Base-by-base conservation (phyloP, 2,888 invertebrate species). In the Enoplolaimus lenunculus region DNA sequence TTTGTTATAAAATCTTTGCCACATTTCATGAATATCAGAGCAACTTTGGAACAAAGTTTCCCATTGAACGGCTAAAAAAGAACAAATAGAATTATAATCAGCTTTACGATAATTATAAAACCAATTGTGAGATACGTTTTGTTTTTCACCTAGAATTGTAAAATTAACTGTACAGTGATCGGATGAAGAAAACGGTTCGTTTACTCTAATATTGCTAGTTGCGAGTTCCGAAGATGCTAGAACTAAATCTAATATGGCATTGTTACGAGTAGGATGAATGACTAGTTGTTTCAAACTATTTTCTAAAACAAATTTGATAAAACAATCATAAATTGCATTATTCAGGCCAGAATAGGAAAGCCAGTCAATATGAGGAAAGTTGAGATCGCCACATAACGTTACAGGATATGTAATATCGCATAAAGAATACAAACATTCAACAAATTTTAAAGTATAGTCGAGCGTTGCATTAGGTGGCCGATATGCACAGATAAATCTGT, bases 121-220 rank as follows among this genome's bases (percentile, higher is more conserved):
- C n/a, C n/a, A 21, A 57, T 21, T 16, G 16, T 57, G 16, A 26
- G n/a, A 62, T 13, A 31, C 29, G 28, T 16, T 26, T 29, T 31
- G 7, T 29, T 16, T 31, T 29, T 62, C 7, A 62, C 7, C 62
- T 7, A 26, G 28, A 16, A 62, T 13, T 16, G 7, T 29, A 62
- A 13, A 62, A 62, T 13, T 3, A 62, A 62, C 62, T 29, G 62
- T n/a, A 31, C 62, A 62, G 31, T 62, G 62, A n/a, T 62, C 62
- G 28, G 62, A 62, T 29, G 62, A 16, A 62, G 28, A 26, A 31
- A 62, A 62, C 16, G 29, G 31, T 13, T 62, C 62, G n/a, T 13
- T 62, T 29, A 62, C 62, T 13, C 13, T 3, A 62, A 62, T 29
- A 13, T 29, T 62, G 28, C 13, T 29, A 31, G 28, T 29, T 7